These are phyloP conservation scores for Papilio polytes DNA, from an alignment of 1,140 invertebrate species.

Conservation along the genomic window DNA sequence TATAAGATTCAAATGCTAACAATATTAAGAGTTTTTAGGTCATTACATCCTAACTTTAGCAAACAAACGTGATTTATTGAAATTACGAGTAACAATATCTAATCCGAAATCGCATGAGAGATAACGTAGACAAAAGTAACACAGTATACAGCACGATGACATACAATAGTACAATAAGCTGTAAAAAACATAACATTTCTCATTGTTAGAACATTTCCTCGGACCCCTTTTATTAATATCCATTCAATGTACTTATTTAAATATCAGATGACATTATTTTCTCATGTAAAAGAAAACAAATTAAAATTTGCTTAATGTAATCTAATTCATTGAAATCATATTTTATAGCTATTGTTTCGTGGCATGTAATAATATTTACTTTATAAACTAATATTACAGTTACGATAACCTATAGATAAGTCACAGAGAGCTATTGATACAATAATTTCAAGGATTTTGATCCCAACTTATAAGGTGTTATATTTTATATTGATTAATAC, in stretches of 20 bases:
- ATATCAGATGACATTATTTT: constrained; percentile 15
- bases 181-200: constrained; percentile 2
- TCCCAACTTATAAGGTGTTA: neutral
- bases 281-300: constrained; percentile 25
- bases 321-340: neutral
- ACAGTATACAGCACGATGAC: neutral
- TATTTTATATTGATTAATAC: no score
- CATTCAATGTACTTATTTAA: neutral
- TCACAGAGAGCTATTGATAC: neutral
- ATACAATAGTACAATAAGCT: constrained; percentile 11
- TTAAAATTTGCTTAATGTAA: neutral
- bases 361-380: neutral
- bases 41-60: neutral
- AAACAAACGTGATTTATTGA: neutral
- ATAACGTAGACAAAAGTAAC: neutral
- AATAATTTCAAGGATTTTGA: neutral
- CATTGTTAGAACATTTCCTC: constrained; percentile 3
- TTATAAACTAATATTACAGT: neutral
- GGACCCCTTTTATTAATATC: neutral
- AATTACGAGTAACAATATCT: neutral
- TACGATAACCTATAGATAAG: neutral
- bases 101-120: neutral
- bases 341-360: neutral
- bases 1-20: neutral
- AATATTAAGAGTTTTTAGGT: neutral